phyloP scores from a whole-genome alignment of 2,797 vertebrate species.

The Sebastes matsubarae region DNA sequence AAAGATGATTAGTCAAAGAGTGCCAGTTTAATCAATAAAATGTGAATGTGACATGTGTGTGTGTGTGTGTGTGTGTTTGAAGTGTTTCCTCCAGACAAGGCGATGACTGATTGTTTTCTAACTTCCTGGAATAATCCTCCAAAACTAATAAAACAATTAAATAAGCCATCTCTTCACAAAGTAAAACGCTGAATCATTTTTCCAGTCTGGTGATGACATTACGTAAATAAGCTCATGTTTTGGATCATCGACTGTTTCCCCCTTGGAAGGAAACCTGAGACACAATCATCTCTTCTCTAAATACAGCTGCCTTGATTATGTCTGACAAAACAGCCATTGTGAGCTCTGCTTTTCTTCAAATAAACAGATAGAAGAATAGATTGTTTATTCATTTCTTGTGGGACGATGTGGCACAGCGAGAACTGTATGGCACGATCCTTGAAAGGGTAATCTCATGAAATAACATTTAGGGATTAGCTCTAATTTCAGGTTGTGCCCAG shows the following conservation, averaged over 20 bases:
- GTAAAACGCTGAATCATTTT: conserved; percentile 23
- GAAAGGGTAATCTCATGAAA: conserved; percentile 66
- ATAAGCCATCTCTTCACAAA: background rate
- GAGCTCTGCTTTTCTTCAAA: conserved; percentile 31
- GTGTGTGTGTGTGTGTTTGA: background rate
- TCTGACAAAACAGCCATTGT: conserved; percentile 71
- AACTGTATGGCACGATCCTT: conserved; percentile 19
- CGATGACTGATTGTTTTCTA: background rate
- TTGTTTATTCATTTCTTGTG: conserved; percentile 41
- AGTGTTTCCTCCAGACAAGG: background rate
- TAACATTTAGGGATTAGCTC: conserved; percentile 75
- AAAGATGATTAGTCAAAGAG: conserved; percentile 2
- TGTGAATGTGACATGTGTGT: background rate
- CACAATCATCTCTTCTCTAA: conserved; percentile 45
- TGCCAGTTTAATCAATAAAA: background rate
- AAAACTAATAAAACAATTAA: background rate
- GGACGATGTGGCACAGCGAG: conserved; percentile 30
- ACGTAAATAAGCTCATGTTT: conserved; percentile 42
- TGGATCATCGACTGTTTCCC: conserved; percentile 18
- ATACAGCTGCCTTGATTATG: conserved; percentile 48
- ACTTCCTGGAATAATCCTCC: conserved; percentile 1
- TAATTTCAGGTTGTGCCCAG: conserved; percentile 72
- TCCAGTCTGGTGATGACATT: conserved; percentile 21
- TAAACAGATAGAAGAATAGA: conserved; percentile 38
- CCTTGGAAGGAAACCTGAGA: conserved; percentile 49